Conservation (phyloP, 2,888 invertebrate species). For the Drosophila tripunctata region DNA sequence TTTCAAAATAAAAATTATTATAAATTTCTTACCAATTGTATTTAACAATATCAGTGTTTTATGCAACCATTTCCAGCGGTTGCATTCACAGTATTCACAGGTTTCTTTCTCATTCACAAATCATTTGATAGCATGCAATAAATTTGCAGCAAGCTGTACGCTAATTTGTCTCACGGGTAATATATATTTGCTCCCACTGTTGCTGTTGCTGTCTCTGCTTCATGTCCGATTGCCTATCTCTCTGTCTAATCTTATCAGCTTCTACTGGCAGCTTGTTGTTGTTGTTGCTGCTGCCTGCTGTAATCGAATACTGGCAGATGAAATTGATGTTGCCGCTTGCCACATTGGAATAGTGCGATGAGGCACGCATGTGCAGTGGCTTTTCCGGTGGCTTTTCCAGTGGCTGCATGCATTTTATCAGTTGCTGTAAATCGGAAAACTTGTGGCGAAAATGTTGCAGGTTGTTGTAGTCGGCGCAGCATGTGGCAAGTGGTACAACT, state of each 20-base stretch:
- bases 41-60: no score
- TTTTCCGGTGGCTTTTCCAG: constrained; percentile 29
- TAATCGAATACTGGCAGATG: constrained; percentile 62
- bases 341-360: constrained; percentile 14
- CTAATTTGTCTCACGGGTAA: constrained; percentile 37
- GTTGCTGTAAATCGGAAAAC: constrained; percentile 46
- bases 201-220: constrained; percentile 31
- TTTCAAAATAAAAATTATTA: no score
- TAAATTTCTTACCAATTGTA: no score
- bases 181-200: constrained; percentile 16
- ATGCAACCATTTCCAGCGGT: no score
- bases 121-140: constrained; percentile 39
- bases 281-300: constrained; percentile 43
- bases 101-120: constrained; percentile 20
- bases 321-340: constrained; percentile 41
- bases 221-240: constrained; percentile 32
- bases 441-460: constrained; percentile 43
- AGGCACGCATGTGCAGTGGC: constrained; percentile 54
- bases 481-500: constrained; percentile 3
- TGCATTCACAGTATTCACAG: background rate
- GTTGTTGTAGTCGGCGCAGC: background rate
- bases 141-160: constrained; percentile 35
- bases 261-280: constrained; percentile 44
- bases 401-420: constrained; percentile 59
- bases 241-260: constrained; percentile 62